These are phyloP conservation scores for Megalops cyprinoides DNA, from an alignment of 2,797 vertebrate genomes.

Conservation along the genomic window DNA sequence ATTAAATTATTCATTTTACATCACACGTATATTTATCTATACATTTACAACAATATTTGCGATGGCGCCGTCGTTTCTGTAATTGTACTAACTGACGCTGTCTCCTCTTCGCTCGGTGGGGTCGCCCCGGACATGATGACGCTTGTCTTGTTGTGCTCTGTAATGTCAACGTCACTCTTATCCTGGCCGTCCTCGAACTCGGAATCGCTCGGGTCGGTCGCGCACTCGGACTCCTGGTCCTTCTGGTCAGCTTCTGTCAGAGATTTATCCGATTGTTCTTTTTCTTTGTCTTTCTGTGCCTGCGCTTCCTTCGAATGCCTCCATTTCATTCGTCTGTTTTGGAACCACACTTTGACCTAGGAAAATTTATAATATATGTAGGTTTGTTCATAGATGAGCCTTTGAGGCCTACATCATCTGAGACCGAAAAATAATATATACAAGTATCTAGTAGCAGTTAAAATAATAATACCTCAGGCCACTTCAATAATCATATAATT, in stretches of 20 bases:
- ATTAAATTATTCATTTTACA: constrained; percentile 32
- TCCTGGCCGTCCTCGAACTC: constrained; percentile 85
- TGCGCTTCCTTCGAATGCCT: constrained; percentile 97
- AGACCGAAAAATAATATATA: not conserved
- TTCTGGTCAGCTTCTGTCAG: constrained; percentile 71
- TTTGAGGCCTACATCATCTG: not conserved
- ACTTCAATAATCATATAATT: too few species aligned
- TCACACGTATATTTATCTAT: not conserved
- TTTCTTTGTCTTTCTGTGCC: constrained; percentile 95
- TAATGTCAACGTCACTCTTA: constrained; percentile 77
- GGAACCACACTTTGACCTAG: constrained; percentile 97
- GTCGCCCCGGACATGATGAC: constrained; percentile 76
- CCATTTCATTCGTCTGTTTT: constrained; percentile 96
- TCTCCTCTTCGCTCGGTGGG: constrained; percentile 55
- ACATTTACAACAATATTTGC: constrained; percentile 65
- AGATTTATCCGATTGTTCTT: constrained; percentile 78
- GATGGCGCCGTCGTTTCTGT: constrained; percentile 59
- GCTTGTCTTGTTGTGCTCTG: constrained; percentile 76
- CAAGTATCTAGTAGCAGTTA: too few species aligned
- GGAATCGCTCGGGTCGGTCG: constrained; percentile 88
- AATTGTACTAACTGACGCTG: constrained; percentile 35
- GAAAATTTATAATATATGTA: not conserved
- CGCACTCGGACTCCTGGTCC: constrained; percentile 83
- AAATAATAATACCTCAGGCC: too few species aligned
- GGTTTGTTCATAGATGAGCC: constrained; percentile 1